Conservation (phyloP, 2,113 vertebrate genomes). For the Phyllostomus hastatus region DNA sequence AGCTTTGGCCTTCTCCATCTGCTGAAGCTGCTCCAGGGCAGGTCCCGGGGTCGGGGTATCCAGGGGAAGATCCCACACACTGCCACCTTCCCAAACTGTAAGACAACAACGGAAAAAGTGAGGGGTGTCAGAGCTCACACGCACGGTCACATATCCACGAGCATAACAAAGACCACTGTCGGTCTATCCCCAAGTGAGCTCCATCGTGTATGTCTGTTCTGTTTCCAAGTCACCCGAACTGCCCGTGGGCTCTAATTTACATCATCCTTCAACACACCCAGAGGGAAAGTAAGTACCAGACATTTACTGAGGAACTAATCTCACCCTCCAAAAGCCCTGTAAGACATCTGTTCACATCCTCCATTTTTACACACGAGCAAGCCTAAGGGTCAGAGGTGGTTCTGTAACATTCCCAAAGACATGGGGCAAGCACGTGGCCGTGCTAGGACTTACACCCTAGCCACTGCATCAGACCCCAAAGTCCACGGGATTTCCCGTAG, state of each 20-base stretch:
- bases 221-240: neutral
- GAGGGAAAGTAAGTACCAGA: neutral
- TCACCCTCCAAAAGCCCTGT: neutral
- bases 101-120: neutral
- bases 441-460: neutral
- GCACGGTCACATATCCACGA: neutral
- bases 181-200: neutral
- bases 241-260: neutral
- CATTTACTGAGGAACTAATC: neutral
- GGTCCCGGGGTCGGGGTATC: constrained; percentile 90
- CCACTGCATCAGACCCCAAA: neutral
- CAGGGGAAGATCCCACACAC: constrained; percentile 98
- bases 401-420: neutral
- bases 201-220: neutral
- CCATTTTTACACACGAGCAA: neutral
- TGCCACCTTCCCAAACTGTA: constrained; percentile 95
- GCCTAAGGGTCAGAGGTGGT: neutral
- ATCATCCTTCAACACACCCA: neutral
- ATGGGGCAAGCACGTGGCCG: neutral
- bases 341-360: neutral
- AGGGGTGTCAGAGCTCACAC: neutral
- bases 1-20: constrained; percentile 96
- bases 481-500: neutral
- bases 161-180: neutral
- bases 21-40: constrained; percentile 96